Evolutionary conservation across 2,797 vertebrate genomes (phyloP).

Genomic region (Myripristis jacobus): DNA sequence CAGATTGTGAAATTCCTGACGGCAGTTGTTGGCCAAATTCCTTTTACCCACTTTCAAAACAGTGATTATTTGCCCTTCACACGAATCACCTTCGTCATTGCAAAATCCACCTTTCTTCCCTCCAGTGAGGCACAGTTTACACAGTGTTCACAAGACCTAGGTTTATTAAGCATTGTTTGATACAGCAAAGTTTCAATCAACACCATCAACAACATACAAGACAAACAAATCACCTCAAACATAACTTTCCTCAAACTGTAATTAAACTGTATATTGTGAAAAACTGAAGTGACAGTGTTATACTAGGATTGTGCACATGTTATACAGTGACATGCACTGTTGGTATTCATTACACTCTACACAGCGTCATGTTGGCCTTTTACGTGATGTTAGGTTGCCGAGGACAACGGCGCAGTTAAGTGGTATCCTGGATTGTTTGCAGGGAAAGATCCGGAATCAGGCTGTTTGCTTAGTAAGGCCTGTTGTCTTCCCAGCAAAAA

Average conservation of each 20-base stretch:
- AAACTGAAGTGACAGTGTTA: not conserved
- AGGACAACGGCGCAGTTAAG: constrained; percentile 50
- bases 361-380: constrained; percentile 9
- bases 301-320: constrained; percentile 13
- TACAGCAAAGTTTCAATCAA: constrained; percentile 5
- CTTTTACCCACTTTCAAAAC: constrained; percentile 27
- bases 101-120: not conserved
- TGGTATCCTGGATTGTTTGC: constrained; percentile 78
- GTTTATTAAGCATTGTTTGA: constrained; percentile 3
- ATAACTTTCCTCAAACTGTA: too few relatives aligned
- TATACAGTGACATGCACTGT: constrained; percentile 21
- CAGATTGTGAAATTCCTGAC: constrained; percentile 48
- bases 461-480: constrained; percentile 74
- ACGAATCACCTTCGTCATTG: constrained; percentile 16
- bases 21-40: constrained; percentile 49
- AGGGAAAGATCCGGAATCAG: constrained; percentile 70
- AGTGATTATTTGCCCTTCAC: constrained; percentile 54
- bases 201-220: constrained; percentile 4
- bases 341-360: constrained; percentile 22
- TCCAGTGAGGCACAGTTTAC: not conserved
- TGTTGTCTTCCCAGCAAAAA: constrained; percentile 67
- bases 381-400: constrained; percentile 55
- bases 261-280: not conserved
- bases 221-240: too few relatives aligned
- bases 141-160: not conserved